Base-by-base conservation (phyloP, 1,140 invertebrate genomes). In the Drosophila dunni region DNA sequence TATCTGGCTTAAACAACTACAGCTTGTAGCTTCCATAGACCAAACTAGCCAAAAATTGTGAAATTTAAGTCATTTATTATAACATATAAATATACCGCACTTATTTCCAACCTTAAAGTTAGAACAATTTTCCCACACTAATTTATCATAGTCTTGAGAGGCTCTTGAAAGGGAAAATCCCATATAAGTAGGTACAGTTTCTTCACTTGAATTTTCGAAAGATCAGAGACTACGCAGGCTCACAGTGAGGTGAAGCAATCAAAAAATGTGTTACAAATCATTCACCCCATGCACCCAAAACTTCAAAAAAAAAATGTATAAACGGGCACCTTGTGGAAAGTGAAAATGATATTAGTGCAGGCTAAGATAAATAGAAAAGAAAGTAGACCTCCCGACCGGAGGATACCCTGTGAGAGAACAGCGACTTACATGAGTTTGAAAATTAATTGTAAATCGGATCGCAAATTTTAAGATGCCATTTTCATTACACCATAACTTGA, bases 191-290 rank as follows among this genome's bases (percentile, higher is more conserved):
- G 54, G 17, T 53, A 51, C 34, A 58, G 42, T 45, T 33, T 10
- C 38, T 20, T 5, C 9, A 44, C 54, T 24, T 33, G 42, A 53
- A 29, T 54, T 29, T 53, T 38, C 3, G 42, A 29, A 29, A 38
- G 66, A 60, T 45, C 38, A 15, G 8, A 44, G 44, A 0, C 9
- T 10, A 34, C 45, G 78, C 78, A 78, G 67, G 74, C 81, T 67
- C 50, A 64, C 45, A 56, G 42, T 10, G 6, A 63, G 45, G 5
- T 33, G 40, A 34, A 2, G 36, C 73, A 66, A 70, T 79, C 75
- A 51, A 38, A 54, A 57, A 89, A 84, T 69, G 77, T 89, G 80
- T 89, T 78, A 84, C 84, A 89, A 89, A 89, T 89, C 75, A 89
- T 89, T 88, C 80, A 80, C 62, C 74, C 76, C 57, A 50, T 44